Evolutionary conservation across 2,888 invertebrate genomes (phyloP), one percentile per base, ranked within the genome.

Genomic region (Nymphalis polychloros): DNA sequence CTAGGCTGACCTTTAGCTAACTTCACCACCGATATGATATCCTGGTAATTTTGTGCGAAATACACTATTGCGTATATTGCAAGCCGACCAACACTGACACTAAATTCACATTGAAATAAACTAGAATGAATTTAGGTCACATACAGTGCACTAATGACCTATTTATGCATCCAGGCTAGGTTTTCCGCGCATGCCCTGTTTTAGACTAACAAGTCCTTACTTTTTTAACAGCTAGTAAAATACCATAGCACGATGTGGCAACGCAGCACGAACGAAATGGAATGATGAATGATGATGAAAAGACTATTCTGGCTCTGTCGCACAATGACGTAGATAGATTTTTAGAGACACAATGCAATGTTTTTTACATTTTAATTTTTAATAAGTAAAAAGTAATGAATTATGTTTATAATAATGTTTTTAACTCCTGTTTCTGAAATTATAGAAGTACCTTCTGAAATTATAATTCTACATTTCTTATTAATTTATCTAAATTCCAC

Each of bases 1-100:
- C 20, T 59, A 67, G 67, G 73, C 66, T 73, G 71, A 72, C 76
- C 75, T 66, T 69, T 59, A 61, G 64, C 48, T 66, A 75, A 59
- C 72, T 75, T 72, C 72, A 68, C 62, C 35, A 47, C n/a, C 52
- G 20, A 66, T 72, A 75, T 80, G 77, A 60, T 76, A 67, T 71
- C 79, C 79, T 79, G 63, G 79, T 80, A 75, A 48, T 55, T 62
- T 65, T 66, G 72, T 70, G 77, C 76, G 76, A 69, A 70, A 74
- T 78, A 77, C 79, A 79, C 70, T 65, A 27, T 52, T 64, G 65
- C 67, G 70, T 66, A 57, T 31, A 59, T 60, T 66, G 50, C 53
- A 59, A 67, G 27, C 62, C 46, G 41, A 13, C 23, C 41, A 41
- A 13, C 41, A 41, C 41, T 41, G 13, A 31, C 27, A 41, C 41